phyloP scores from a whole-genome alignment of 2,888 invertebrate species.

The Netelia fuscicornis region DNA sequence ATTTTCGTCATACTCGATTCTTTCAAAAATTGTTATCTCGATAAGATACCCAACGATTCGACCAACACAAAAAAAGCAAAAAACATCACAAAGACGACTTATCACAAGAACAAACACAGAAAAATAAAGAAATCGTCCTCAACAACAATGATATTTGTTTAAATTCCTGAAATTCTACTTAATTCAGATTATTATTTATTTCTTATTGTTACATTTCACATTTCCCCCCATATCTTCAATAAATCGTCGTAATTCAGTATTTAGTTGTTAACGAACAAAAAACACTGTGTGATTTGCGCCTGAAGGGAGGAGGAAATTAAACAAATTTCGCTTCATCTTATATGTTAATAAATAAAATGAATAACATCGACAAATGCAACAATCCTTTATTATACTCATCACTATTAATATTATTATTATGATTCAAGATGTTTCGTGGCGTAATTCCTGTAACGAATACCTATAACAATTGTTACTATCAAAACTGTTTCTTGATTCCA shows the following conservation, averaged over 20 bases:
- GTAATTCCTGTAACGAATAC: no score
- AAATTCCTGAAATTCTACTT: slow-evolving; percentile 18
- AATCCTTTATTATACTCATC: neutral
- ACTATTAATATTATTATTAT: no score
- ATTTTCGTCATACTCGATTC: no score
- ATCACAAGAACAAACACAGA: slow-evolving; percentile 2
- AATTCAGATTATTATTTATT: slow-evolving; percentile 45
- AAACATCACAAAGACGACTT: slow-evolving; percentile 15
- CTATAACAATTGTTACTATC: no score
- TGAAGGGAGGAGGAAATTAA: neutral
- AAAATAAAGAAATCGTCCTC: neutral
- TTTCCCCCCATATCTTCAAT: slow-evolving; percentile 9
- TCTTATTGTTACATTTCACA: slow-evolving; percentile 36
- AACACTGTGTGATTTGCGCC: no score
- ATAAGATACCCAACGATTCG: no score
- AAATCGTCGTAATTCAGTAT: neutral
- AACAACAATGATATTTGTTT: neutral
- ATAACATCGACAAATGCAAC: neutral
- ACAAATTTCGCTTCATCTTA: neutral
- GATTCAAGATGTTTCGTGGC: no score
- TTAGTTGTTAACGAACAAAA: neutral
- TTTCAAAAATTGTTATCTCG: no score
- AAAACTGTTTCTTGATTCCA: neutral
- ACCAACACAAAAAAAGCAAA: neutral
- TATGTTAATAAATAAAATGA: slow-evolving; percentile 3